A percentile compares a stretch with the other conserved stretches of the same genome.
phyloP scores from a whole-genome alignment of 2,797 vertebrate genomes.

The Sebastolobus altivelis region DNA sequence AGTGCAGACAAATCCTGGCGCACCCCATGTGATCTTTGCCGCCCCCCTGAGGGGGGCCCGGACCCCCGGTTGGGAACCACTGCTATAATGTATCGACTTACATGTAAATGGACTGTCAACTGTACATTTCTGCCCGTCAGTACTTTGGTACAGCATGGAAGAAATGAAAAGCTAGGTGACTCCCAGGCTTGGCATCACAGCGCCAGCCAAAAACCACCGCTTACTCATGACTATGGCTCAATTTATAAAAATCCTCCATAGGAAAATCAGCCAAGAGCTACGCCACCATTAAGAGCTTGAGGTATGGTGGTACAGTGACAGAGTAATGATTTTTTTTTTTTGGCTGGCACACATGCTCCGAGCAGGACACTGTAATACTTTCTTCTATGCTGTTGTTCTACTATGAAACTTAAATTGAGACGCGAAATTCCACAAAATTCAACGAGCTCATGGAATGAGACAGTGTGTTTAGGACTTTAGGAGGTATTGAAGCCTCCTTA shows the following conservation, averaged over 20 bases:
- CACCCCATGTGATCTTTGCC: too few relatives aligned
- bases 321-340: conserved; percentile 41
- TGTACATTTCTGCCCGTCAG: conserved; percentile 22
- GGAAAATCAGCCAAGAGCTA: conserved; percentile 61
- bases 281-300: conserved; percentile 46
- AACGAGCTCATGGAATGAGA: neutral
- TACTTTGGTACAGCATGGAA: conserved; percentile 31
- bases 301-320: conserved; percentile 32
- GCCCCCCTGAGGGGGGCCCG: too few relatives aligned
- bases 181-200: conserved; percentile 30
- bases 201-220: conserved; percentile 41
- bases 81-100: conserved; percentile 18
- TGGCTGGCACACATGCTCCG: conserved; percentile 24
- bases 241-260: conserved; percentile 59
- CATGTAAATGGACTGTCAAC: conserved; percentile 21
- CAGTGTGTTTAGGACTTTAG: neutral
- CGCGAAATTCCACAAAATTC: neutral
- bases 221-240: conserved; percentile 51
- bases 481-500: neutral
- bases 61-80: too few relatives aligned
- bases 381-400: conserved; percentile 22
- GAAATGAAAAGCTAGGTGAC: conserved; percentile 54
- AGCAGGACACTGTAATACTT: conserved; percentile 33
- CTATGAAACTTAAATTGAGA: neutral
- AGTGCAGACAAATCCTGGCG: too few relatives aligned